Evolutionary conservation across 1,140 invertebrate genomes (phyloP), one percentile per base, ranked within the genome.

Genomic region (Uloborus diversus): DNA sequence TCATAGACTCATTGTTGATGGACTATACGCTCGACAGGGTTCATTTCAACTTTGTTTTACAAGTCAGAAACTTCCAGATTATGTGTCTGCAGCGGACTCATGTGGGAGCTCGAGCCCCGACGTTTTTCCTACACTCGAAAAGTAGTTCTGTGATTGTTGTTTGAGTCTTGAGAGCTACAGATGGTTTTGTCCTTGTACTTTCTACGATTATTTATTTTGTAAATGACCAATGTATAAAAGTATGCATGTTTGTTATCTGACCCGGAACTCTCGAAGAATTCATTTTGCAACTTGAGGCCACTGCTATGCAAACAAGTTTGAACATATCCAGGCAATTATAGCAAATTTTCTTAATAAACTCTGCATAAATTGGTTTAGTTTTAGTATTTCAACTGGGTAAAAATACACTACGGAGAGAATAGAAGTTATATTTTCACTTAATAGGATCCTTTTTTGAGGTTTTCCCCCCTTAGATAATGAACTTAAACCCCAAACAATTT

Each of bases 191-290:
- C 14, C 17, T 33, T 56, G 23, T 20, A 73, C 53, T 61, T 70
- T n/a, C n/a, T n/a, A n/a, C n/a, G n/a, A n/a, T 71, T 73, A 73
- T 73, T 73, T 73, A 73, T 73, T 73, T 35, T 73, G 53, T 61
- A 73, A 73, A 73, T 73, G 69, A 73, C 69, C 69, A 73, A 61
- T 61, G 35, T 53, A 53, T 73, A 73, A n/a, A 71, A 35, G 17
- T 20, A 53, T 53, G 9, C 49, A 7, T 53, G 4, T 53, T 53
- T n/a, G 5, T 53, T 7, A n/a, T 14, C 49, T 53, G n/a, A n/a
- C n/a, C n/a, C n/a, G n/a, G n/a, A n/a, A n/a, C n/a, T n/a, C n/a
- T n/a, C n/a, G n/a, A n/a, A n/a, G n/a, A n/a, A n/a, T n/a, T n/a
- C n/a, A n/a, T n/a, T n/a, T n/a, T n/a, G n/a, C n/a, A n/a, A n/a